Percentiles rank a stretch among this genome's conserved stretches.
Evolutionary conservation across 2,113 vertebrate species (phyloP).

Genomic region (Centrocercus urophasianus): DNA sequence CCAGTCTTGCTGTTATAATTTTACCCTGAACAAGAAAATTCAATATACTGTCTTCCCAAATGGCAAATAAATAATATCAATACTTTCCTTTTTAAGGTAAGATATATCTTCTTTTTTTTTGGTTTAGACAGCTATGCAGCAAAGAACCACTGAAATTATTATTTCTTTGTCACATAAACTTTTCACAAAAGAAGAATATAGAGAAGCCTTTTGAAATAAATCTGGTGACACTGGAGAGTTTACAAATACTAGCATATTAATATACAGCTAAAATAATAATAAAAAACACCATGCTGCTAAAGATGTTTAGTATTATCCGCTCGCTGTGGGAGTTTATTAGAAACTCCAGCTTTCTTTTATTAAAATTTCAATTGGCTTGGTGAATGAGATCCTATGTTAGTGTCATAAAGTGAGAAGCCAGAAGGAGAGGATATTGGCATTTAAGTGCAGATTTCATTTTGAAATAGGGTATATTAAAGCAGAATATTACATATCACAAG

Average conservation of each 20-base stretch:
- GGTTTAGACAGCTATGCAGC: conserved; percentile 44
- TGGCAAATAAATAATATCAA: conserved; percentile 31
- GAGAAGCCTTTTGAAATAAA: conserved; percentile 82
- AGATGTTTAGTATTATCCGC: conserved; percentile 87
- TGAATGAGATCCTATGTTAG: conserved; percentile 87
- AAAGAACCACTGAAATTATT: conserved; percentile 59
- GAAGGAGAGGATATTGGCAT: conserved; percentile 87
- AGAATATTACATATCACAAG: conserved; percentile 81
- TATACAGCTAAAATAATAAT: conserved; percentile 90
- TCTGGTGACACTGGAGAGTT: conserved; percentile 84
- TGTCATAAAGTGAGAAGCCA: conserved; percentile 88
- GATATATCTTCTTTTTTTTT: conserved; percentile 8
- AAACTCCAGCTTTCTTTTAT: conserved; percentile 91
- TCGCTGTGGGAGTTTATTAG: conserved; percentile 89
- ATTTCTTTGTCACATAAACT: conserved; percentile 74
- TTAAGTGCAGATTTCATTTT: conserved; percentile 86
- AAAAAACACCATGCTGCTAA: conserved; percentile 88
- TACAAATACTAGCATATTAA: conserved; percentile 91
- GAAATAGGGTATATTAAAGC: conserved; percentile 80
- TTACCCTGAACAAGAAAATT: conserved; percentile 34
- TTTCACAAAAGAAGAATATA: conserved; percentile 74
- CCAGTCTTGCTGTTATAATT: conserved; percentile 40
- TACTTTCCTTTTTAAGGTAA: conserved; percentile 33
- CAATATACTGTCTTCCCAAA: conserved; percentile 40
- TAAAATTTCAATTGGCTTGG: conserved; percentile 90